Evolutionary conservation across 1,140 invertebrate genomes (phyloP), one percentile per base, ranked within the genome.

Genomic region (Drosophila arizonae): DNA sequence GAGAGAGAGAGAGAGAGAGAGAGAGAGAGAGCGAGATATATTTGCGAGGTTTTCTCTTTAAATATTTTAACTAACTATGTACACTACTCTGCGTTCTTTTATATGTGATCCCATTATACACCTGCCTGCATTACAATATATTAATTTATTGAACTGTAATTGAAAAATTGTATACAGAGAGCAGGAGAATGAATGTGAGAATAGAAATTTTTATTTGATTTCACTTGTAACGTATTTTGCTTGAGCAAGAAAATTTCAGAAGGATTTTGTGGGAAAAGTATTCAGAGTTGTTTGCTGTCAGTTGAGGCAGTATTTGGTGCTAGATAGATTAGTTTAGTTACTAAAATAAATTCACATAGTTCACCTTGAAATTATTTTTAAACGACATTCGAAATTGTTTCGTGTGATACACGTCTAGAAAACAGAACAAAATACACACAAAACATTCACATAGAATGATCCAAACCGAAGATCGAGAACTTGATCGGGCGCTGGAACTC

Each of bases 401-500:
- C 55, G 48, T 58, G 62, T 57, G 56, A 48, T 15, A 72, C 64
- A 72, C 62, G 51, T 68, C n/a, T 24, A 26, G 51, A 30, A 24
- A 50, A 54, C 46, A 48, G 43, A 68, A 55, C 43, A 46, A 43
- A 63, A 61, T 28, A 33, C 26, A 77, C 57, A 58, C 69, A 26
- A 26, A 57, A 56, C 50, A 72, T 48, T 52, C 13, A 52, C 28
- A 30, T 41, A 70, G 43, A 54, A 67, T 74, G 72, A 69, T 72
- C 17, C 64, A 62, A 54, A 62, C 36, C 13, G 81, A 85, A 46
- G 46, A 54, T 36, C 24, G 9, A 28, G 67, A 81, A 41, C 71
- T 85, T 8, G 81, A 86, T 36, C 26, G 64, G 24, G 81, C 81
- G 30, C 66, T 85, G 41, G 36, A 56, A 2, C 64, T 81, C 1